Base-by-base conservation (phyloP, 2,888 invertebrate species). In the Aquatica leii region DNA sequence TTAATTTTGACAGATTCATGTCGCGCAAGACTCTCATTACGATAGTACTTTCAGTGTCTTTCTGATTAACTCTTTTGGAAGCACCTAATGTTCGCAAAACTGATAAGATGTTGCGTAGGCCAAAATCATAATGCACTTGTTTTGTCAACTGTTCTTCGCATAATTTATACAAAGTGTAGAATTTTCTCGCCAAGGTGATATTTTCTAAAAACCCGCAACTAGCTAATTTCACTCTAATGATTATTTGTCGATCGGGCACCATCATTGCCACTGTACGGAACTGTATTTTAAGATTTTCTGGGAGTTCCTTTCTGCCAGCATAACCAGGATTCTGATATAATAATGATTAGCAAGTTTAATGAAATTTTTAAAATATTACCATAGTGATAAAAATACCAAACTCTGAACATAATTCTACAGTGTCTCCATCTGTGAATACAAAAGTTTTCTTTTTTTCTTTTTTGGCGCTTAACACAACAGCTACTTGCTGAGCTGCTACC, bases 261-360 rank as follows among this genome's bases (percentile, higher is more conserved):
- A 98, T 97, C 98, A 98, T 98, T 41, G 98, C 96, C 0, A 98
- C 97, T 0, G 97, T 97, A 57, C 98, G 89, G 82, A 98, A 98
- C 82, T 98, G 97, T 73, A 98, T 96, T 85, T 98, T 98, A 70
- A 98, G 84, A 83, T 98, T 98, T 83, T 98, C 98, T 0, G 98
- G 98, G 50, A 98, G 81, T 79, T 97, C 97, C 76, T 97, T 97
- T 59, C 98, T 88, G 0, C 97, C 97, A 21, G 97, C 97, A 78
- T 98, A 98, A 0, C 97, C 97, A 12, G 97, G 97, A 85, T 98
- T 98, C 97, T 97, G 77, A 43, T 57, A 52, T 18, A 3, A 40
- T 3, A 6, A 15, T 37, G 50, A 56, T 51, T 65, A 21, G n/a
- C n/a, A n/a, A 34, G 14, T 37, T 15, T 14, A 35, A 11, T 34